Evolutionary conservation across 1,140 invertebrate species (phyloP).

Genomic region (Apis mellifera): Amel_HAv3.1 CM009945.2:4544501-4545000

Average conservation of each 20-base stretch:
- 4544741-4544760: not conserved
- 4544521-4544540: too few species aligned
- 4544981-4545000: constrained; percentile 14
- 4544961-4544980: constrained; percentile 61
- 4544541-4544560: too few species aligned
- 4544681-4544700: too few species aligned
- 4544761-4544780: constrained; percentile 8
- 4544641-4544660: too few species aligned
- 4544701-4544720: not conserved
- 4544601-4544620: too few species aligned
- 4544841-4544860: constrained; percentile 80
- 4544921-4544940: constrained; percentile 65
- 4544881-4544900: constrained; percentile 75
- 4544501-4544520: too few species aligned
- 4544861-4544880: constrained; percentile 70
- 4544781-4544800: constrained; percentile 61
- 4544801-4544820: constrained; percentile 78
- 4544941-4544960: constrained; percentile 54
- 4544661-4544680: too few species aligned
- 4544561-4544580: too few species aligned
- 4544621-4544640: too few species aligned
- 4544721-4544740: not conserved
- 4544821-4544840: constrained; percentile 77
- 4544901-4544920: constrained; percentile 79
- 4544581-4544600: too few species aligned